Percentiles rank a stretch among this genome's conserved stretches.
These are phyloP conservation scores for Dryas iulia DNA, from an alignment of 1,140 invertebrate genomes.

Conservation along the genomic window DNA sequence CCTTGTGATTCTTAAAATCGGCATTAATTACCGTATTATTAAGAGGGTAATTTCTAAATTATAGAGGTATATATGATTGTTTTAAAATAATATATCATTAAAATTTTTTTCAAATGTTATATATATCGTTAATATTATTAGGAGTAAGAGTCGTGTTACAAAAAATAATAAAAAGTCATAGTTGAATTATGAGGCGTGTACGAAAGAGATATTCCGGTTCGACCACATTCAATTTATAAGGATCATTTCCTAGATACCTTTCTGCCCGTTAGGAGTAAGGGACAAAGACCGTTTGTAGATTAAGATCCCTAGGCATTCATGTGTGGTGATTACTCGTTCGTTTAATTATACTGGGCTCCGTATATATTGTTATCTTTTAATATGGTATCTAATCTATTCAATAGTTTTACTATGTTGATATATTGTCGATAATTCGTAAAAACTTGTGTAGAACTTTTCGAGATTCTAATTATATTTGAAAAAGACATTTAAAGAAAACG, in stretches of 20 bases:
- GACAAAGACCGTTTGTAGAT: conserved; percentile 3
- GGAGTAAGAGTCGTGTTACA: too few relatives aligned
- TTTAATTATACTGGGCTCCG: not conserved
- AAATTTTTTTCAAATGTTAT: too few relatives aligned
- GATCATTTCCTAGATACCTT: not conserved
- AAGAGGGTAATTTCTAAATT: too few relatives aligned
- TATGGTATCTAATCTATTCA: not conserved
- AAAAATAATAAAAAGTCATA: not conserved
- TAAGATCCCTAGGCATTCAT: not conserved
- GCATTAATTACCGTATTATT: too few relatives aligned
- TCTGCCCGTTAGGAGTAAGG: not conserved
- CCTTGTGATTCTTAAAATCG: too few relatives aligned
- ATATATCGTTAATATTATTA: too few relatives aligned
- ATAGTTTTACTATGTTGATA: not conserved
- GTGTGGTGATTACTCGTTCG: not conserved
- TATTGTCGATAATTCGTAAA: too few relatives aligned
- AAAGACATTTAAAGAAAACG: too few relatives aligned
- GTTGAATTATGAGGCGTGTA: not conserved
- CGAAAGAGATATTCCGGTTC: not conserved
- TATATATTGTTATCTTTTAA: not conserved
- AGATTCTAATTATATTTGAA: too few relatives aligned
- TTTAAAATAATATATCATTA: too few relatives aligned
- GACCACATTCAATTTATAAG: not conserved
- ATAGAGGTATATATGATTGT: too few relatives aligned
- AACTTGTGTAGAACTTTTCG: too few relatives aligned